A percentile compares a stretch with the other conserved stretches of the same genome.
Conservation (phyloP, 2,888 invertebrate genomes). For the Patella ulyssiponensis region DNA sequence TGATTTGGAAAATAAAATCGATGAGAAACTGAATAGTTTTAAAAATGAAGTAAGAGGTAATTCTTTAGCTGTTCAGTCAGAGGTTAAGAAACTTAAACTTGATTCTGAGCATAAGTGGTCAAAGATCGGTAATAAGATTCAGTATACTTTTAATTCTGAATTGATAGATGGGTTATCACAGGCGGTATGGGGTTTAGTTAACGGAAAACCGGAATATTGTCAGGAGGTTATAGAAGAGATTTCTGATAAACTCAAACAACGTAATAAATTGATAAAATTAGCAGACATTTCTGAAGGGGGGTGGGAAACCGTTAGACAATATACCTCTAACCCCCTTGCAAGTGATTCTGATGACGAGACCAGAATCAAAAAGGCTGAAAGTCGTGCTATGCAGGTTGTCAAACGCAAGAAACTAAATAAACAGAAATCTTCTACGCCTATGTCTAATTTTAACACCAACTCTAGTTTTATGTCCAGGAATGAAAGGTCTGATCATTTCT, state of each 20-base stretch:
- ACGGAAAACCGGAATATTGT: constrained; percentile 26
- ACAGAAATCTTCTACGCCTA: not conserved
- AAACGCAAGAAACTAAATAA: constrained; percentile 13
- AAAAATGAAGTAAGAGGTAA: constrained; percentile 26
- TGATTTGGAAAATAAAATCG: not conserved
- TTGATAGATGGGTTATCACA: constrained; percentile 22
- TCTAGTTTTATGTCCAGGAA: not conserved
- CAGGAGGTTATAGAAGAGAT: constrained; percentile 17
- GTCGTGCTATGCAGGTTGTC: constrained; percentile 29
- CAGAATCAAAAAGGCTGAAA: constrained; percentile 33
- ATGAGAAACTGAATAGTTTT: constrained; percentile 16
- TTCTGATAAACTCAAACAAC: constrained; percentile 27
- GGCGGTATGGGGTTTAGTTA: constrained; percentile 27
- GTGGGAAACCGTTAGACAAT: constrained; percentile 36
- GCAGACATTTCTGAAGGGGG: constrained; percentile 36
- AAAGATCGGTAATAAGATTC: constrained; percentile 30
- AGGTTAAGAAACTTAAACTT: constrained; percentile 29
- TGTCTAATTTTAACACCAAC: not conserved
- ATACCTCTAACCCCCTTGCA: constrained; percentile 34
- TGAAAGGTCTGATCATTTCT: not conserved
- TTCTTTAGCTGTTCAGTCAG: constrained; percentile 4
- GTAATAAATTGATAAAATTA: constrained; percentile 33
- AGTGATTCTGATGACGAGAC: constrained; percentile 37
- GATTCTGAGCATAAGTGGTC: constrained; percentile 29
- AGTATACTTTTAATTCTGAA: constrained; percentile 31